Evolutionary conservation across 2,797 vertebrate species (phyloP).

Genomic region (Macropus fuliginosus): DNA sequence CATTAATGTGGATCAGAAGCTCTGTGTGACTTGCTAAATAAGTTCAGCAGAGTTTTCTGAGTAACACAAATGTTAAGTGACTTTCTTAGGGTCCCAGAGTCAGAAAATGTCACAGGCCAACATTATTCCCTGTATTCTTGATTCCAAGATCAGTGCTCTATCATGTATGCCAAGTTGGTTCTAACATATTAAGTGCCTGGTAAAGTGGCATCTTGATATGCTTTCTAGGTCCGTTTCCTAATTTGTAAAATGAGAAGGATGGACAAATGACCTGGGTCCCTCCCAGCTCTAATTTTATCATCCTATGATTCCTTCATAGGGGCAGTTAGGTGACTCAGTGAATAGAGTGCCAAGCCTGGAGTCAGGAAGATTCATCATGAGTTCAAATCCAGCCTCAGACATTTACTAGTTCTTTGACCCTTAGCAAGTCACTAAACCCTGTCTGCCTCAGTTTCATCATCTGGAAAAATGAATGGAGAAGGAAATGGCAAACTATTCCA

Average conservation of each 20-base stretch:
- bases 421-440: background rate
- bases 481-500: background rate
- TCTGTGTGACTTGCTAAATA: background rate
- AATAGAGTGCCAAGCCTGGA: background rate
- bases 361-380: background rate
- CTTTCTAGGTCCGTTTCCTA: background rate
- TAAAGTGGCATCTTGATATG: background rate
- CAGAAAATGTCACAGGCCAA: background rate
- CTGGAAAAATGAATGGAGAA: background rate
- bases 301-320: background rate
- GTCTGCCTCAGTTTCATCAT: background rate
- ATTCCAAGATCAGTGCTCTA: background rate
- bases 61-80: background rate
- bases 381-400: background rate
- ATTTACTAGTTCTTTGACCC: background rate
- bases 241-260: background rate
- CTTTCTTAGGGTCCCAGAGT: background rate
- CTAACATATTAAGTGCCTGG: background rate
- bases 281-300: background rate
- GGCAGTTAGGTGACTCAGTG: background rate
- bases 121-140: background rate
- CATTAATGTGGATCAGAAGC: background rate
- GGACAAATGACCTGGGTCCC: background rate
- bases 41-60: background rate
- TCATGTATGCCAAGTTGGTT: background rate